Conservation (phyloP, 2,113 vertebrate genomes). For the Tricholaema leucomelas region DNA sequence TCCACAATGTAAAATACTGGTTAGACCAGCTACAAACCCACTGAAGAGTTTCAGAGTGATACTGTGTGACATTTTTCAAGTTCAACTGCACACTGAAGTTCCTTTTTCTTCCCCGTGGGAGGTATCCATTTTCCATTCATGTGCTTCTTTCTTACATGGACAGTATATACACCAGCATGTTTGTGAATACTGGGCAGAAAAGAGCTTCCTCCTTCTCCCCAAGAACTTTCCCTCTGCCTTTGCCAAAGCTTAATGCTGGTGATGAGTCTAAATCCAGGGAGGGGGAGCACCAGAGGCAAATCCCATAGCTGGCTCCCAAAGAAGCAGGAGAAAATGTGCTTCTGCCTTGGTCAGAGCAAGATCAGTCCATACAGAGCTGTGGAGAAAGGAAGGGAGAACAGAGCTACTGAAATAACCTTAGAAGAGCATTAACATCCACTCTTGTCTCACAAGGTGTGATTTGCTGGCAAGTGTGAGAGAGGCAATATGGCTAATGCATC, state of each 20-base stretch:
- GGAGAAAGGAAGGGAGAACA: background rate
- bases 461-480: background rate
- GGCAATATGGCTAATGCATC: background rate
- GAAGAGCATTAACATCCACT: too few relatives aligned
- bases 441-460: background rate
- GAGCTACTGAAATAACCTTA: background rate
- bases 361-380: background rate
- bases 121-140: background rate
- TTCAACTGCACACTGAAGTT: background rate
- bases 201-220: background rate
- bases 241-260: background rate
- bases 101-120: background rate
- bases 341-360: background rate
- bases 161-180: background rate
- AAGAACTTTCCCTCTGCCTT: background rate
- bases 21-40: conserved; percentile 19
- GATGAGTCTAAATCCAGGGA: background rate
- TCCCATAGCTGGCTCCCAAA: background rate
- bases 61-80: background rate
- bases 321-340: background rate
- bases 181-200: background rate
- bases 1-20: background rate
- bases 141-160: background rate
- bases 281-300: background rate
- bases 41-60: background rate